Evolutionary conservation across 2,113 vertebrate species (phyloP).

Genomic region (Hirundichthys speculiger): DNA sequence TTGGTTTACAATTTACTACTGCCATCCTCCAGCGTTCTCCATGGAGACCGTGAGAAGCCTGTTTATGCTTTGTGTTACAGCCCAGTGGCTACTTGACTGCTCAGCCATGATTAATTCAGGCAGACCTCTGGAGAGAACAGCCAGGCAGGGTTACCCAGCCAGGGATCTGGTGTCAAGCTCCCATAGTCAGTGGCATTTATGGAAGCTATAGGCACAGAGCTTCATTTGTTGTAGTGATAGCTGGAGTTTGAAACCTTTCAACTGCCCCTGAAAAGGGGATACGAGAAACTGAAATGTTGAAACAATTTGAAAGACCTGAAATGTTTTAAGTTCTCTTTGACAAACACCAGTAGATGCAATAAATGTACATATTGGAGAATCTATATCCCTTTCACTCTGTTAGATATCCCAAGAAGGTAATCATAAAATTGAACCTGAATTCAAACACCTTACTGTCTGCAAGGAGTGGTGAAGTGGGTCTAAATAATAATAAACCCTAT

Average conservation of each 20-base stretch:
- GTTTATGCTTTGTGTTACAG: constrained; percentile 65
- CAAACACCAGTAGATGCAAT: no score
- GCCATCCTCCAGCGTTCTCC: constrained; percentile 31
- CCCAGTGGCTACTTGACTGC: constrained; percentile 64
- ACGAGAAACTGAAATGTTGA: constrained; percentile 4
- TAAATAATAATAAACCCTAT: neutral
- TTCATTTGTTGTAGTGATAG: constrained; percentile 10
- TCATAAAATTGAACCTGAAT: constrained; percentile 4
- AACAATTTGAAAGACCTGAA: neutral
- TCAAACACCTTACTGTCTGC: neutral
- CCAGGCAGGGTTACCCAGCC: constrained; percentile 70
- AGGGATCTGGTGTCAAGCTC: constrained; percentile 70
- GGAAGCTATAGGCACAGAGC: constrained; percentile 28
- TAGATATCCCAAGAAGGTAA: constrained; percentile 2
- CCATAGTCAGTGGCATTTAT: constrained; percentile 49
- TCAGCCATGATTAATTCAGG: constrained; percentile 80
- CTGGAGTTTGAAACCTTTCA: constrained; percentile 22
- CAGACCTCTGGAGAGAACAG: constrained; percentile 62
- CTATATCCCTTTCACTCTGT: no score
- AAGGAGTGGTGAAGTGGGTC: neutral
- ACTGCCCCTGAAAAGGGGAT: constrained; percentile 31
- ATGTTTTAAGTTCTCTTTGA: neutral
- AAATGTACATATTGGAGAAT: no score
- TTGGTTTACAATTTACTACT: constrained; percentile 12
- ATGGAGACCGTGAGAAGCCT: constrained; percentile 59